These are phyloP conservation scores for Micoletzkya japonica DNA, from an alignment of 2,888 invertebrate species.

Conservation along the genomic window DNA sequence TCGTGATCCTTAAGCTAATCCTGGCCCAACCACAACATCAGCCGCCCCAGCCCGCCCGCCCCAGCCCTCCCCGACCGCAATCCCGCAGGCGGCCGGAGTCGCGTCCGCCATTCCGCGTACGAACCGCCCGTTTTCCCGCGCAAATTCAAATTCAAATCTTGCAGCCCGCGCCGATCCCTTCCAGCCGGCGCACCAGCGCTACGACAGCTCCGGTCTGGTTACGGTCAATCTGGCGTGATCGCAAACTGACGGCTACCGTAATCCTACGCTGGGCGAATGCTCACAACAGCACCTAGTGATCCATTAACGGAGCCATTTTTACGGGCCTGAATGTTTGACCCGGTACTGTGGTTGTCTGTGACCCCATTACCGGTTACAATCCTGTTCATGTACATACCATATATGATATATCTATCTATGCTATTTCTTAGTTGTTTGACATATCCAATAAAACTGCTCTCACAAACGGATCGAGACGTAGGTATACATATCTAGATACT, in stretches of 20 bases:
- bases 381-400: neutral
- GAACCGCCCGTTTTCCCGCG: no score
- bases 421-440: slow-evolving; percentile 5
- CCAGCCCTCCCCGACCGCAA: neutral
- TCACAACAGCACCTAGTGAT: neutral
- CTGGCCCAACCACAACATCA: no score
- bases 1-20: no score
- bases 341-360: neutral
- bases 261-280: no score
- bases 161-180: neutral
- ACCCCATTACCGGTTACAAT: slow-evolving; percentile 1
- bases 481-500: no score
- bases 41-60: no score
- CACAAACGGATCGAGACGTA: no score
- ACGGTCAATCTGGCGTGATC: slow-evolving; percentile 26
- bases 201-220: slow-evolving; percentile 20
- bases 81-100: neutral
- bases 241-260: no score
- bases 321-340: neutral
- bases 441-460: neutral
- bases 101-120: neutral
- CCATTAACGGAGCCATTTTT: neutral
- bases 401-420: slow-evolving; percentile 12
- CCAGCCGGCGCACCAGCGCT: slow-evolving; percentile 22
- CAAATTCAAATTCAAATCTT: no score